Evolutionary conservation across 1,140 invertebrate species (phyloP), one percentile per base, ranked within the genome.

Genomic region (Tetramorium alpestre): DNA sequence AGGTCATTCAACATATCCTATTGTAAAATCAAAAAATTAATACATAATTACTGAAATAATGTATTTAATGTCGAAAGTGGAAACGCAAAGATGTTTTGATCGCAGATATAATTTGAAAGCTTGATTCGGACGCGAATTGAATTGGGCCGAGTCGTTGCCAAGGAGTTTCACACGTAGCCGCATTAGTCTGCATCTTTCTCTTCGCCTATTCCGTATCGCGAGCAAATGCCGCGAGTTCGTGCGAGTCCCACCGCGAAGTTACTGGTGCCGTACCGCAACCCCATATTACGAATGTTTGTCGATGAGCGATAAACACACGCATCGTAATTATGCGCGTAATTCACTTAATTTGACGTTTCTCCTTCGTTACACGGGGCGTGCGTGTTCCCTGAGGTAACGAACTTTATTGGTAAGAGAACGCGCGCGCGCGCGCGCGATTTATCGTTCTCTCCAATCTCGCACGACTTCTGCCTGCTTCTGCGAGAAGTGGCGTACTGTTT

Each of bases 271-370:
- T 33, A 88, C 78, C 7, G 62, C 76, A 90, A 87, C 85, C 84
- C 75, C 69, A 54, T 78, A 91, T 92, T 92, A 86, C 86, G 75
- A 92, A 88, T 87, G 84, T 91, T 91, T 92, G 87, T 90, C 90
- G 90, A 92, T 92, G 87, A 69, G 60, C 91, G 91, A 92, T 92
- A 90, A 91, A 91, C 76, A 56, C 85, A 91, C 89, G 85, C 88
- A 87, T 86, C 88, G 85, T 84, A 92, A 92, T 92, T 92, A 92
- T 92, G 88, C 88, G 81, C 86, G 90, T 87, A 91, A 91, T 92
- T 90, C 90, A 90, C 90, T 92, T 91, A 92, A 92, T 92, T 92
- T 89, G 88, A 92, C 85, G 90, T 88, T 91, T 88, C 80, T 90
- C 86, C 78, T 87, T 90, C 82, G 82, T 90, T 90, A 89, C 85